phyloP scores from a whole-genome alignment of 2,797 vertebrate species.

The Corythornis leucogaster region DNA sequence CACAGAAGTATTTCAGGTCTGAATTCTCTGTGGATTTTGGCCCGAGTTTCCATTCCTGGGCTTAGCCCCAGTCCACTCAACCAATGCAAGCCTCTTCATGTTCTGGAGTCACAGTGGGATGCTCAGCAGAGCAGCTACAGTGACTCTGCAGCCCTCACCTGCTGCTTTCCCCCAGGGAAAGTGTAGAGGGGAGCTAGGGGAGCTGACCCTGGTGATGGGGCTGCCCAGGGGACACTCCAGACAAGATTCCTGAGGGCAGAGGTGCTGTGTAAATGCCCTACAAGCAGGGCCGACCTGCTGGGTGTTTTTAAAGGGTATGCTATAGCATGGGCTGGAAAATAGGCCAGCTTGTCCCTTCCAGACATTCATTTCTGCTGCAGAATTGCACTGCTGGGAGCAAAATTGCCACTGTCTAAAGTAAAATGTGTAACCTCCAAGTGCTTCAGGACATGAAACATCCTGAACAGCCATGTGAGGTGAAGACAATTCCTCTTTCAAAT shows the following conservation, averaged over 20 bases:
- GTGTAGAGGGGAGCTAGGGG: background rate
- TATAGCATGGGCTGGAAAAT: background rate
- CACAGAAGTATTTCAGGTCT: fast-evolving
- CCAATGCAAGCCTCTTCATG: fast-evolving
- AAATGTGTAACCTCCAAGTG: background rate
- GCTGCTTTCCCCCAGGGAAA: background rate
- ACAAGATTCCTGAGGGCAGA: background rate
- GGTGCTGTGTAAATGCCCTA: background rate
- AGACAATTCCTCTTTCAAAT: background rate
- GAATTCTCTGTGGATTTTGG: background rate
- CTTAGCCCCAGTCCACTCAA: background rate
- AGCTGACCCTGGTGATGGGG: background rate
- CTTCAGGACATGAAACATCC: background rate
- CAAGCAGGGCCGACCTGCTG: background rate
- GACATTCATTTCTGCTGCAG: background rate
- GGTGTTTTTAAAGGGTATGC: background rate
- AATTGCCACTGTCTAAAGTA: background rate
- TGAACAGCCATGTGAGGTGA: background rate
- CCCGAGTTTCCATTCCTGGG: too few relatives aligned
- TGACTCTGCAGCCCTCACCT: background rate
- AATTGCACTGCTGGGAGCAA: background rate
- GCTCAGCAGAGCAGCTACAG: fast-evolving
- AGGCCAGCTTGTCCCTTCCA: background rate
- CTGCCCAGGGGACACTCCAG: background rate
- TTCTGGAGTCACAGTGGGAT: fast-evolving